These are phyloP conservation scores for Leptopilina clavipes DNA, from an alignment of 1,140 invertebrate genomes.

Conservation along the genomic window DNA sequence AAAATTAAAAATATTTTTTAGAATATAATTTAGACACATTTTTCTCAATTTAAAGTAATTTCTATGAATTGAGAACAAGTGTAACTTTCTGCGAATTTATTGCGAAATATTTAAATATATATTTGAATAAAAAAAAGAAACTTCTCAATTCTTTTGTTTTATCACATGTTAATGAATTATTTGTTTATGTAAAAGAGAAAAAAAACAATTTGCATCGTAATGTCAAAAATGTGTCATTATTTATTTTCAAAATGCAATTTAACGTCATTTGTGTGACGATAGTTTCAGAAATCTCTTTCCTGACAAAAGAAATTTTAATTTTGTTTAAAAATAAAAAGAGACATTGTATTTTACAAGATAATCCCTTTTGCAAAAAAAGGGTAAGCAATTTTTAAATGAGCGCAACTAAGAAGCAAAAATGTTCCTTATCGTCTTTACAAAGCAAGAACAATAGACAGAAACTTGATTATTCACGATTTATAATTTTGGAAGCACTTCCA, in stretches of 20 bases:
- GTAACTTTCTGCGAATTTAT: conserved; percentile 40
- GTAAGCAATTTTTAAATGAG: conserved; percentile 33
- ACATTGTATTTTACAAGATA: not conserved
- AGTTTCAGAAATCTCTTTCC: not conserved
- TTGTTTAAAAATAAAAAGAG: not conserved
- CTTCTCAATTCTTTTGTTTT: conserved; percentile 50
- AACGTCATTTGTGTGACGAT: not conserved
- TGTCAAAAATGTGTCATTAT: conserved; percentile 5
- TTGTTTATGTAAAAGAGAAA: conserved; percentile 44
- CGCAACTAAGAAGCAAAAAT: conserved; percentile 30
- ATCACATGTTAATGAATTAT: too few species aligned
- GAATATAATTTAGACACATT: conserved; percentile 70
- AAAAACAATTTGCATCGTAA: conserved; percentile 1
- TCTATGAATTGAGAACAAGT: conserved; percentile 48
- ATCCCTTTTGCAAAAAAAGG: not conserved
- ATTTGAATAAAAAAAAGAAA: too few species aligned
- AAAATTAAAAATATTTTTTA: conserved; percentile 67
- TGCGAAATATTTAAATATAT: too few species aligned
- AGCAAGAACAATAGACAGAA: conserved; percentile 11
- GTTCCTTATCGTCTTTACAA: not conserved
- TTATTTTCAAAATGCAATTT: not conserved
- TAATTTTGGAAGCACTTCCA: conserved; percentile 63
- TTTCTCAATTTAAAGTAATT: conserved; percentile 65
- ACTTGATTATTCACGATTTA: conserved; percentile 39
- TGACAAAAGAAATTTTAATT: not conserved